Percentiles rank a stretch among this genome's conserved stretches.
Evolutionary conservation across 2,113 vertebrate species (phyloP).

Genomic region (Rutilus rutilus): DNA sequence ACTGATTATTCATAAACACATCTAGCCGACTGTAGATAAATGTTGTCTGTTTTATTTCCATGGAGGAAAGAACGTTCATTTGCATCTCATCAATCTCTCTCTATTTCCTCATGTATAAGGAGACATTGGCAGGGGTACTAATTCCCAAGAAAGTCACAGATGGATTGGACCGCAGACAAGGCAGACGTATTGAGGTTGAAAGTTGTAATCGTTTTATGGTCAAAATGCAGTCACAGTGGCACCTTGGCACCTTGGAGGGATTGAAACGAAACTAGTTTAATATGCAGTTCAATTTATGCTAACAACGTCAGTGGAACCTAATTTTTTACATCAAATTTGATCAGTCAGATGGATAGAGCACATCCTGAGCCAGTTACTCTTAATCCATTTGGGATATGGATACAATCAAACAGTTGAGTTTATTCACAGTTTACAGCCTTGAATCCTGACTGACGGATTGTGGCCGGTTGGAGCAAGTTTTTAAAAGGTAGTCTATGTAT

Average conservation of each 20-base stretch:
- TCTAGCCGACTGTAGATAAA: slow-evolving; percentile 46
- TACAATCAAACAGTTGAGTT: neutral
- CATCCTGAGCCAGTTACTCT: neutral
- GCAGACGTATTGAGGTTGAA: slow-evolving; percentile 6
- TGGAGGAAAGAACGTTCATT: slow-evolving; percentile 39
- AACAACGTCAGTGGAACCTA: neutral
- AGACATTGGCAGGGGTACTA: slow-evolving; percentile 17
- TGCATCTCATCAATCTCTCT: slow-evolving; percentile 26
- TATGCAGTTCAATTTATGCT: neutral
- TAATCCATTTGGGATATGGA: neutral
- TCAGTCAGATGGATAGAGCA: neutral
- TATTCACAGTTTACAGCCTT: slow-evolving; percentile 10
- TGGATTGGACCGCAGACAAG: slow-evolving; percentile 5
- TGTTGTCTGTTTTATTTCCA: slow-evolving; percentile 50
- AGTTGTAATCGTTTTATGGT: neutral
- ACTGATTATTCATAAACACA: slow-evolving; percentile 56
- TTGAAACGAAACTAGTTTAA: neutral
- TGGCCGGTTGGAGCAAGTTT: neutral
- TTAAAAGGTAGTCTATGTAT: neutral
- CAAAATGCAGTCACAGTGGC: neutral
- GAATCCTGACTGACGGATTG: neutral
- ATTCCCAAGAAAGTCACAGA: slow-evolving; percentile 18
- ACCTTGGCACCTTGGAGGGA: slow-evolving; percentile 1
- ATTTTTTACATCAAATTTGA: slow-evolving; percentile 5
- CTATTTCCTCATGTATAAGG: slow-evolving; percentile 36